Base-by-base conservation (phyloP, 2,888 invertebrate species). In the Volucella inflata region DNA sequence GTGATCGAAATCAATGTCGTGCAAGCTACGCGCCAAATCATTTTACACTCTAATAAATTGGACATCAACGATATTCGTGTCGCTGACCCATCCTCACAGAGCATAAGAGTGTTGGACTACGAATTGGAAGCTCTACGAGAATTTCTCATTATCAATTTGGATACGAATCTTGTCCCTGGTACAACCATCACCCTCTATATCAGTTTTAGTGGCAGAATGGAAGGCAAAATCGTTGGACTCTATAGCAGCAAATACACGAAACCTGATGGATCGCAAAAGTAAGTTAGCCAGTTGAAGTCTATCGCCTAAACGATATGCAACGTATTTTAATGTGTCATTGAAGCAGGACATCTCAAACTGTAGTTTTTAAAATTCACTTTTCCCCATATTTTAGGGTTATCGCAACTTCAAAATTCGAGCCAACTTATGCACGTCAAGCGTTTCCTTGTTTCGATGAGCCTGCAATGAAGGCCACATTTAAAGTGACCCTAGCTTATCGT, bases 361-460 rank as follows among this genome's bases (percentile, higher is more conserved):
- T 30, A 30, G 4, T 40, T 38, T 17, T 12, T 8, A 16, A 8
- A n/a, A n/a, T n/a, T n/a, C n/a, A n/a, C n/a, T n/a, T n/a, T n/a
- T n/a, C n/a, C n/a, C n/a, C n/a, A n/a, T n/a, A 76, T 93, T 94
- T 44, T 90, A 97, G 97, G 88, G 93, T 93, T 51, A 95, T 98
- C 90, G 97, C 97, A 1, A 96, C 97, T 0, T 96, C 97, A 8
- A 97, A 98, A 92, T 98, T 99, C 90, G 97, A 98, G 91, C 98
- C 98, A 0, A 98, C 97, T 0, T 96, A 97, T 92, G 98, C 98
- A 0, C 94, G 98, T n/a, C 95, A 96, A 92, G 96, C 98, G 0
- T 98, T 97, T 90, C 98, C 98, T 0, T 98, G 98, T 90, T 98
- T 98, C 90, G 98, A 99, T 92, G 98, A 98, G 90, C 98, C 97